A percentile compares a stretch with the other conserved stretches of the same genome.
These are phyloP conservation scores for Rhinella marina DNA, from an alignment of 2,797 vertebrate species.

Conservation along the genomic window DNA sequence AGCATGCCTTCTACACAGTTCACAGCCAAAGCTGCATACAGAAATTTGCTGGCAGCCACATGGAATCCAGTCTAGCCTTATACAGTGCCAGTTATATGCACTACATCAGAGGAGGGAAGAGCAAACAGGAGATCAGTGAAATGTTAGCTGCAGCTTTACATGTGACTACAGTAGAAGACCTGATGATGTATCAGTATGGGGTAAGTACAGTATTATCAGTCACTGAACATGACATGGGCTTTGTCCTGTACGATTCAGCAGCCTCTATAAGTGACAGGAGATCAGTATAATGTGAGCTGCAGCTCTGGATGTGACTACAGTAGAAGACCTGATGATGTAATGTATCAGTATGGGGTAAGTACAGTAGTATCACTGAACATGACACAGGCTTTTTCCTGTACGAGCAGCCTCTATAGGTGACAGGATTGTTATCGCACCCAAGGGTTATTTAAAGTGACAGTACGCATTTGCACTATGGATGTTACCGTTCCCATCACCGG, in stretches of 20 bases:
- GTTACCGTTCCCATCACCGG: not conserved
- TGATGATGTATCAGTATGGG: not conserved
- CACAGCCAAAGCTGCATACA: not conserved
- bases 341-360: not conserved
- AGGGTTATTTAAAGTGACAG: not conserved
- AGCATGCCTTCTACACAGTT: not conserved
- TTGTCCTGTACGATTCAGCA: not conserved
- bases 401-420: not conserved
- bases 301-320: too few relatives aligned
- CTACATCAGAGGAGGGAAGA: not conserved
- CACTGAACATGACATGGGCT: not conserved
- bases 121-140: not conserved
- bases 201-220: not conserved
- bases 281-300: too few relatives aligned
- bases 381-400: not conserved
- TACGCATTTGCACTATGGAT: conserved; percentile 7
- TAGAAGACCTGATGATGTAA: too few relatives aligned
- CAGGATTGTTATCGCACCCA: not conserved
- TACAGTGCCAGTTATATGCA: not conserved
- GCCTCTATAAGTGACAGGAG: not conserved
- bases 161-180: not conserved
- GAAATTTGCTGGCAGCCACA: not conserved
- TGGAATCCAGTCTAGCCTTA: not conserved
- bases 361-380: not conserved
- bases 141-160: not conserved